These are phyloP conservation scores for Augochlorella aurata DNA, from an alignment of 2,888 invertebrate genomes.

Conservation along the genomic window DNA sequence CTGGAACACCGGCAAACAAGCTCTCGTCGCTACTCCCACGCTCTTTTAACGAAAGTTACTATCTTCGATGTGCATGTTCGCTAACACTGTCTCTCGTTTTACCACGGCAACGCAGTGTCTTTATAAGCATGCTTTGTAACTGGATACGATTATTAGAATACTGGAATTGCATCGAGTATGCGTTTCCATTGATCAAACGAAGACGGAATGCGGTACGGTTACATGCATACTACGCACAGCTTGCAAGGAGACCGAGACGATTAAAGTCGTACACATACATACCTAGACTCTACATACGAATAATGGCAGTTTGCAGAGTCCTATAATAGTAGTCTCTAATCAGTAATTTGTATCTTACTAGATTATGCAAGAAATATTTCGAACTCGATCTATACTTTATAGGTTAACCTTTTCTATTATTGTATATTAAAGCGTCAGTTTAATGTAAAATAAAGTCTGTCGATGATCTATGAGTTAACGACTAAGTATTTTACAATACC, in stretches of 20 bases:
- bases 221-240: background rate
- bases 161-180: background rate
- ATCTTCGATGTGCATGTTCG: conserved; percentile 44
- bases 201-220: background rate
- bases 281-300: no score
- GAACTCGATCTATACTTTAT: background rate
- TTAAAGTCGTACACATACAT: no score
- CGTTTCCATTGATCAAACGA: conserved; percentile 1
- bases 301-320: no score
- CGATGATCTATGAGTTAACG: background rate
- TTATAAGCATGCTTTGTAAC: background rate
- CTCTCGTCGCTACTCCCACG: conserved; percentile 51
- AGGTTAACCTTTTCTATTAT: background rate
- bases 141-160: background rate
- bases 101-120: background rate
- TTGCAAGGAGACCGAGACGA: no score
- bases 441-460: background rate
- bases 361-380: background rate
- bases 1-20: conserved; percentile 36
- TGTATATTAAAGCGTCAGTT: background rate
- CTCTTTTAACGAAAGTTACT: conserved; percentile 54
- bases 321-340: background rate
- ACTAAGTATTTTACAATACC: background rate
- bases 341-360: background rate
- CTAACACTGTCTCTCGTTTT: background rate